Base-by-base conservation (phyloP, 2,888 invertebrate genomes). In the Drosophila macrospina region DNA sequence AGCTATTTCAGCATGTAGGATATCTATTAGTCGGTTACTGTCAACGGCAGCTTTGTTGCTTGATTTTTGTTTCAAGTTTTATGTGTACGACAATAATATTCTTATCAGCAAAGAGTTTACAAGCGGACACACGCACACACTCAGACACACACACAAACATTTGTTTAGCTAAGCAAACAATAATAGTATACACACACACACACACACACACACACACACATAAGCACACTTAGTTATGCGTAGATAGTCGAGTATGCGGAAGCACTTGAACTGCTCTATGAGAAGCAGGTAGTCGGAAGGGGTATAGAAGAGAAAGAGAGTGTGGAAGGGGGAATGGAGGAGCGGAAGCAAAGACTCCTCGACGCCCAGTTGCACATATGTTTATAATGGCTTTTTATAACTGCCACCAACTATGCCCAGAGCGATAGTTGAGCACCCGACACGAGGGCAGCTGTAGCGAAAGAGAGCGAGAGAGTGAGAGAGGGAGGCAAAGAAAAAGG, bases 361-460 rank as follows among this genome's bases (percentile, higher is more conserved):
- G 42, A 8, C 51, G 54, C 39, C 60, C 54, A 37, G 37, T 78
- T 52, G 59, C 80, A 89, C 89, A 85, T 87, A 85, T 85, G 85
- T 69, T 88, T 82, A 71, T 88, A 85, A 85, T 88, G 88, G 77
- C 67, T 68, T 77, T 86, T 89, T 79, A 69, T 85, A 82, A 85
- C 85, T 65, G 86, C 79, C 85, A 62, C 52, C 72, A 72, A 72
- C 61, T 62, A 55, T 51, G 67, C 66, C 37, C 47, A 28, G 28
- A 55, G 41, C 50, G 44, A 34, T 42, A 44, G 26, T 34, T 8
- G 32, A 41, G 64, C 50, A 51, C 32, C 51, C 51, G 16, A 15
- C 51, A 30, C 11, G 20, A 5, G 13, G 10, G 5, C 26, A 36
- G 11, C 11, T 16, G 11, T 3, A 26, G 8, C 0, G 13, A 44